A percentile compares a stretch with the other conserved stretches of the same genome.
Evolutionary conservation across 2,797 vertebrate species (phyloP).

Genomic region (Peromyscus attwateri): DNA sequence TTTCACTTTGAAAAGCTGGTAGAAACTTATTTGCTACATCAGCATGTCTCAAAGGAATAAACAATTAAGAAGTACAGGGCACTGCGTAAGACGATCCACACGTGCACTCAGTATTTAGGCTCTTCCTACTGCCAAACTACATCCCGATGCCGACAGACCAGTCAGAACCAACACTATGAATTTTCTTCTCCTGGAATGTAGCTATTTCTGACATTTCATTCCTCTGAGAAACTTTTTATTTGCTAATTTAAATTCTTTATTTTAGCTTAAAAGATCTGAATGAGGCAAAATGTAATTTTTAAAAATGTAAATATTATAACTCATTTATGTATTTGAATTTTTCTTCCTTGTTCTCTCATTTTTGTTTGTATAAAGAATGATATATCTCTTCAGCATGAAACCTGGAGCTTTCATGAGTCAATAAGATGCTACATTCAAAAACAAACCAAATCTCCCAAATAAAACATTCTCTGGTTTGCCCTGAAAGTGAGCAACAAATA

Average conservation of each 20-base stretch:
- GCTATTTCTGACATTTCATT: neutral
- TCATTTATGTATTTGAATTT: slow-evolving; percentile 40
- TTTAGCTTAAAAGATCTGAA: neutral
- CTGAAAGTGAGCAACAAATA: neutral
- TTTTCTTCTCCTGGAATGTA: neutral
- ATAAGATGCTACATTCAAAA: neutral
- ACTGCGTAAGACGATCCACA: neutral
- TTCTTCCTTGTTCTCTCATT: neutral
- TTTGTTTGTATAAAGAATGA: neutral
- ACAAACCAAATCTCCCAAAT: neutral
- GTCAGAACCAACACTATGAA: neutral
- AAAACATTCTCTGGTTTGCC: neutral
- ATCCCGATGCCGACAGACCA: neutral
- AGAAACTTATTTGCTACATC: neutral
- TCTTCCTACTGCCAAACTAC: neutral
- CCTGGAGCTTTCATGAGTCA: neutral
- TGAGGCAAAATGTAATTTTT: neutral
- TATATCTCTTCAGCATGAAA: neutral
- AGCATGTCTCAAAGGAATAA: neutral
- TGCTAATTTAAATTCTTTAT: neutral
- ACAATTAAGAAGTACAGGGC: neutral
- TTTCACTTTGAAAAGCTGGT: neutral
- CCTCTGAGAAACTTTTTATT: neutral
- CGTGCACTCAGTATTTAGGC: neutral
- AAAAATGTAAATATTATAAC: neutral